phyloP scores from a whole-genome alignment of 2,797 vertebrate genomes.

The Cyclopterus lumpus region DNA sequence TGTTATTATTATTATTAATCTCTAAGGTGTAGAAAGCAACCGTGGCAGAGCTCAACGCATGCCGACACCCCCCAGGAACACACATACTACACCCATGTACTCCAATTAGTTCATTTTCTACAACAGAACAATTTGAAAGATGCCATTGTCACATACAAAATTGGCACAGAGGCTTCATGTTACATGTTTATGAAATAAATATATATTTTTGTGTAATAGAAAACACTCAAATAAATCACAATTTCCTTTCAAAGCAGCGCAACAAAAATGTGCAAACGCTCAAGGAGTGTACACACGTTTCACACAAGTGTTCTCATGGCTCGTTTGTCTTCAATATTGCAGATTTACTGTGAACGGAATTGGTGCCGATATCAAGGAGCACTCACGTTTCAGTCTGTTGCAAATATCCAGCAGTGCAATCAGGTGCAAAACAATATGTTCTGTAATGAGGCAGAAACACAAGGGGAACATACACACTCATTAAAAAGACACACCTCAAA shows the following conservation, averaged over 20 bases:
- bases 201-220: neutral
- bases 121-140: constrained; percentile 12
- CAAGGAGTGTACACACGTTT: constrained; percentile 7
- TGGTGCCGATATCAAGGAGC: constrained; percentile 38
- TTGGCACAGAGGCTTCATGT: neutral
- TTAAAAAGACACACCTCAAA: constrained; percentile 29
- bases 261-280: constrained; percentile 13
- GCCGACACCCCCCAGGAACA: neutral
- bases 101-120: constrained; percentile 29
- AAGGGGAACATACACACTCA: constrained; percentile 33
- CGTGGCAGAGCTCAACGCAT: neutral
- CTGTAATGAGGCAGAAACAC: constrained; percentile 55
- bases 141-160: neutral
- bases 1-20: no score
- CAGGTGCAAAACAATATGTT: constrained; percentile 45
- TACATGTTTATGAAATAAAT: neutral
- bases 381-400: constrained; percentile 37
- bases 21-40: no score
- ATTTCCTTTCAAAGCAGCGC: constrained; percentile 12
- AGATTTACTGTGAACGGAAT: constrained; percentile 30
- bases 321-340: constrained; percentile 46
- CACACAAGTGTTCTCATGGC: constrained; percentile 37
- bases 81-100: constrained; percentile 6
- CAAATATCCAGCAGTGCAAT: constrained; percentile 58
- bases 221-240: constrained; percentile 10